Conservation (phyloP, 2,888 invertebrate species). For the Chrysolina haemoptera region DNA sequence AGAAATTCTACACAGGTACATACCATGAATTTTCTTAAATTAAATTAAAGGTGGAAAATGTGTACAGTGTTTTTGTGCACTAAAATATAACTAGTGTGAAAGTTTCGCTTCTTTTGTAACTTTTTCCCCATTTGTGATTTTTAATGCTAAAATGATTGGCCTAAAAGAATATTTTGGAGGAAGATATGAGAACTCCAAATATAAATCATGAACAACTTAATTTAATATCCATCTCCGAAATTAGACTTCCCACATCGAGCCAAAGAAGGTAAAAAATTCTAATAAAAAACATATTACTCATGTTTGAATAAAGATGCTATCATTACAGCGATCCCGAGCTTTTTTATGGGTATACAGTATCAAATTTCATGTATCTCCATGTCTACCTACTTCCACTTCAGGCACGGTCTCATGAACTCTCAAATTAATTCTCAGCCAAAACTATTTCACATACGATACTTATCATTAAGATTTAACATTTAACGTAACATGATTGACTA, state of each 20-base stretch:
- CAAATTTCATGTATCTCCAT: conserved; percentile 28
- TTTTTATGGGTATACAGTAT: conserved; percentile 18
- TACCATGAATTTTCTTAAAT: too few species aligned
- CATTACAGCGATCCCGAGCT: conserved; percentile 20
- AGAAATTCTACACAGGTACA: too few species aligned
- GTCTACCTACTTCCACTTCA: conserved; percentile 30
- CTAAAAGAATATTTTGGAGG: too few species aligned
- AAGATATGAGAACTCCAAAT: not conserved
- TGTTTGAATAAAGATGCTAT: conserved; percentile 29
- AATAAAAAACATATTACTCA: conserved; percentile 30
- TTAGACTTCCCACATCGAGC: conserved; percentile 33
- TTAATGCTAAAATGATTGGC: too few species aligned
- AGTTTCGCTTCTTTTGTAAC: too few species aligned
- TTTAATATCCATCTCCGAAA: conserved; percentile 25
- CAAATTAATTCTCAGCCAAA: conserved; percentile 17
- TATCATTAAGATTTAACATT: too few species aligned
- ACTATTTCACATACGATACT: conserved; percentile 1
- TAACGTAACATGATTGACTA: too few species aligned
- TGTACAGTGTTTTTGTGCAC: too few species aligned
- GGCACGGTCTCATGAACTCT: conserved; percentile 10
- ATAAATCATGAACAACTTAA: conserved; percentile 28
- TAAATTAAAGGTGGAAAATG: too few species aligned
- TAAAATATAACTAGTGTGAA: too few species aligned
- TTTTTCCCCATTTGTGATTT: too few species aligned
- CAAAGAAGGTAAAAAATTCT: conserved; percentile 24